These are phyloP conservation scores for Megaptera novaeangliae DNA, from an alignment of 2,113 vertebrate species.

Conservation along the genomic window DNA sequence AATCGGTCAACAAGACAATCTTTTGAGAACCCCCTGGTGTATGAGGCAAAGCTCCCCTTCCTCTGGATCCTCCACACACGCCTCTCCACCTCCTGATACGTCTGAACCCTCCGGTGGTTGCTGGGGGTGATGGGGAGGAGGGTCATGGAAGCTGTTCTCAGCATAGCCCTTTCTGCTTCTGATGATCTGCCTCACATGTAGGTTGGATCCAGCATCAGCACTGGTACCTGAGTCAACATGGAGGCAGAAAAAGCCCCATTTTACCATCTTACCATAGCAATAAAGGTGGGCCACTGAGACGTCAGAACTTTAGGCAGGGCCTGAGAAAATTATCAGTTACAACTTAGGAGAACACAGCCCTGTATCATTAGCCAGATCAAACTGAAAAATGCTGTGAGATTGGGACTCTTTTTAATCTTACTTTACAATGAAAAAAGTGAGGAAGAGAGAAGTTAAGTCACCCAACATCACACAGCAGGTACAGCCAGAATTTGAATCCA, in stretches of 20 bases:
- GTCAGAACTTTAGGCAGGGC: not conserved
- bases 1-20: not conserved
- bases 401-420: not conserved
- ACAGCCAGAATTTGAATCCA: conserved; percentile 84
- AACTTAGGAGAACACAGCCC: not conserved
- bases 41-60: not conserved
- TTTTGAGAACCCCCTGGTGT: not conserved
- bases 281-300: not conserved
- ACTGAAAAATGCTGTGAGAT: not conserved
- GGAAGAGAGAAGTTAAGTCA: not conserved
- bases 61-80: not conserved
- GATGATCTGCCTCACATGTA: not conserved
- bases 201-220: not conserved
- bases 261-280: not conserved
- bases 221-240: not conserved
- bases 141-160: not conserved
- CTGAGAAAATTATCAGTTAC: not conserved
- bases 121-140: not conserved
- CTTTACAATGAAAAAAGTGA: not conserved
- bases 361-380: not conserved
- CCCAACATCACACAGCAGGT: not conserved
- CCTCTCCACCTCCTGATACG: too few relatives aligned
- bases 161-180: not conserved
- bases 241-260: not conserved
- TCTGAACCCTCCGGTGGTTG: not conserved